phyloP scores from a whole-genome alignment of 2,113 vertebrate species.

The Urocynchramus pylzowi region DNA sequence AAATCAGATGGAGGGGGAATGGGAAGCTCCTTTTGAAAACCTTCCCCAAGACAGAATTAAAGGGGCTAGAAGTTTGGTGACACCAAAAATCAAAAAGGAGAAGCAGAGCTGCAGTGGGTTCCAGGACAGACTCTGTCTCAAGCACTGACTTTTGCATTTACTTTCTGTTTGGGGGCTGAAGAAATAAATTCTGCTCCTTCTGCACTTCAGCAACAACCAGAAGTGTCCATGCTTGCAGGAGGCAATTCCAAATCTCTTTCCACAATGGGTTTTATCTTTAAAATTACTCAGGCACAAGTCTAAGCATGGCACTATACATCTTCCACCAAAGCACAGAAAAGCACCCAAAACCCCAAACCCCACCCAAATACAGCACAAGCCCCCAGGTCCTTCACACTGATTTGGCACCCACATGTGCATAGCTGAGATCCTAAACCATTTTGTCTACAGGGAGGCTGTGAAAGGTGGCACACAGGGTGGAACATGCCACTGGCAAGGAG shows the following conservation, averaged over 20 bases:
- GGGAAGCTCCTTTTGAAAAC: neutral
- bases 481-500: neutral
- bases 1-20: neutral
- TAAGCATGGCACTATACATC: neutral
- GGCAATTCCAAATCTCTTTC: neutral
- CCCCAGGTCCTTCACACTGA: neutral
- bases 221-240: neutral
- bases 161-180: neutral
- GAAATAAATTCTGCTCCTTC: neutral
- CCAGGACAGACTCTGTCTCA: neutral
- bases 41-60: neutral
- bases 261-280: neutral
- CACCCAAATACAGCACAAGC: neutral
- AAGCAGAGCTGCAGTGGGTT: neutral
- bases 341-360: accelerated
- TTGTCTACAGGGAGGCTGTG: neutral
- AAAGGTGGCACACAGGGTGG: neutral
- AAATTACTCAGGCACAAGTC: neutral
- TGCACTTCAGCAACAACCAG: neutral
- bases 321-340: neutral
- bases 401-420: neutral
- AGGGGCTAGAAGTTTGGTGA: neutral
- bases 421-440: neutral
- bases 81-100: neutral
- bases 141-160: neutral